Conservation (phyloP, 37 sponge, comb jelly and placozoan genomes). For the Lycopodina hypogea region DNA sequence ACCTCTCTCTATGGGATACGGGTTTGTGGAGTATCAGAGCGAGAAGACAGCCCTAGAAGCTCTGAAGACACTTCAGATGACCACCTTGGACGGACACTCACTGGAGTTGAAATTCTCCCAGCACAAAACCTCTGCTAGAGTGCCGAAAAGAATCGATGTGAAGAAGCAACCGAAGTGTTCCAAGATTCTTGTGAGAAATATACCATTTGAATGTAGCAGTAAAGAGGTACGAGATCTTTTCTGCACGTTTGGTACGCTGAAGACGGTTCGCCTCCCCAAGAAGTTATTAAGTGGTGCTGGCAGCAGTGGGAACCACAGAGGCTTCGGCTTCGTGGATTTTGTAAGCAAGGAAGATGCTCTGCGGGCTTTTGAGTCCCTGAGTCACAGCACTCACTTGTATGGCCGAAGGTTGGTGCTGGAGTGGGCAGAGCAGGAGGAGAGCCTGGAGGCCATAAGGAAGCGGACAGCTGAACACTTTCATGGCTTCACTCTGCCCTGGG, state of each 20-base stretch:
- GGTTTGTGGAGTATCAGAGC: conserved; percentile 81
- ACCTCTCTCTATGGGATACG: conserved; percentile 92
- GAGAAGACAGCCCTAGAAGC: conserved; percentile 65
- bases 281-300: conserved; percentile 53
- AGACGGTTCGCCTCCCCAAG: conserved; percentile 85
- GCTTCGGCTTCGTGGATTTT: conserved; percentile 96
- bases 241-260: conserved; percentile 85
- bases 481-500: conserved; percentile 1
- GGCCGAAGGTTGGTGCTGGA: conserved; percentile 93
- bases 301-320: conserved; percentile 80
- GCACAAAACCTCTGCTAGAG: conserved; percentile 2
- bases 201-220: conserved; percentile 93
- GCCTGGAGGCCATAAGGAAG: conserved; percentile 72
- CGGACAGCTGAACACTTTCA: conserved; percentile 85
- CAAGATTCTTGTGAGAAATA: conserved; percentile 84
- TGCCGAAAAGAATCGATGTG: conserved; percentile 15
- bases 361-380: conserved; percentile 80
- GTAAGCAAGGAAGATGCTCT: conserved; percentile 81
- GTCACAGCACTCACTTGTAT: conserved; percentile 92
- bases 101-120: conserved; percentile 85
- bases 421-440: conserved; percentile 93
- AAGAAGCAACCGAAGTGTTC: conserved; percentile 36
- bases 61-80: conserved; percentile 76
- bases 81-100: conserved; percentile 74
- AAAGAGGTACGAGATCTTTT: conserved; percentile 83